Base-by-base conservation (phyloP, 1,140 invertebrate genomes). In the Euwallacea similis region DNA sequence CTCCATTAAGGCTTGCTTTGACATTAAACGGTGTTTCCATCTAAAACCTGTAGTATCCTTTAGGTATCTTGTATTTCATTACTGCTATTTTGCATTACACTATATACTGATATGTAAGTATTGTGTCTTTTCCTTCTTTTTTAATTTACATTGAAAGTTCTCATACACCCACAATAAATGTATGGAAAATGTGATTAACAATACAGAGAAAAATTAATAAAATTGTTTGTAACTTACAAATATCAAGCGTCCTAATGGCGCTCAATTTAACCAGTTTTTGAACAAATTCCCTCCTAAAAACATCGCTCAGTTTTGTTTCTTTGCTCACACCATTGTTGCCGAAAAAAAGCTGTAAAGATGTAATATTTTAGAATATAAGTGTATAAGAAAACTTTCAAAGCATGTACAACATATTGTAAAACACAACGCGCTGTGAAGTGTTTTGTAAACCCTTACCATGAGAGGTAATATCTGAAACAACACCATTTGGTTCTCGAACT, bases 401-500 rank as follows among this genome's bases (percentile, higher is more conserved):
- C 21, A 2, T 50, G 46, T 7, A 6, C 46, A 6, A 50, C 9
- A 61, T 42, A 42, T 43, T 50, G 21, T 33, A 33, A 33, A 33
- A 33, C 4, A 33, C 21, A 33, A 33, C 4, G 21, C 21, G 21
- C 21, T 58, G 10, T 13, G 7, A 7, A 58, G 7, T 6, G 13
- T 50, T 11, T 50, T 33, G 21, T 33, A 33, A 33, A 4, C 21
- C 21, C 53, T 64, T 65, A 81, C 80, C 2, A 88, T 74, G 16
- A 86, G 78, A 0, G 90, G 90, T 9, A 90, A 74, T 33, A 91
- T 78, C 76, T 89, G 83, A 69, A 87, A 82, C 11, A 85, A 79
- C n/a, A 87, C 78, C 50, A 87, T 80, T 75, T 88, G 87, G 76
- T 86, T 85, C 60, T 83, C 80, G 71, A 85, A 86, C 15, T 79